phyloP scores from a whole-genome alignment of 1,140 invertebrate genomes.

The Dryas iulia region DNA sequence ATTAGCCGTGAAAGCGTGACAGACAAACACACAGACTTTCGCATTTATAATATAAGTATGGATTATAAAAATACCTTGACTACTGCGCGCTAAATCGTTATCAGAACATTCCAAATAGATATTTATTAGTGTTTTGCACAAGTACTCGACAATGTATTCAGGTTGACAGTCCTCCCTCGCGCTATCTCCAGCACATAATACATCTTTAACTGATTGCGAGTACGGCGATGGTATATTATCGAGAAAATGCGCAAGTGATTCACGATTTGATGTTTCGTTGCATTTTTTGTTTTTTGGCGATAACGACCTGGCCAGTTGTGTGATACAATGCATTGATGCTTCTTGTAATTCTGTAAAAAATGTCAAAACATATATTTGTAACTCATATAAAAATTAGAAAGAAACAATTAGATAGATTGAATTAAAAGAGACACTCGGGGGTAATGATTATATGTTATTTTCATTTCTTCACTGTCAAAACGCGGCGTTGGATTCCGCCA shows the following conservation, averaged over 20 bases:
- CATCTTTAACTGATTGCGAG: slow-evolving; percentile 7
- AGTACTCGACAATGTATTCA: slow-evolving; percentile 57
- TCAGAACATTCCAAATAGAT: slow-evolving; percentile 45
- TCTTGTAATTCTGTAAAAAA: slow-evolving; percentile 56
- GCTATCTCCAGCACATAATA: slow-evolving; percentile 39
- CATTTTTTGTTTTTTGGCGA: slow-evolving; percentile 34
- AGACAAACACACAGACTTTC: no score
- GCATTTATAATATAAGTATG: no score
- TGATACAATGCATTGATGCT: slow-evolving; percentile 51
- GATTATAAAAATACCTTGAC: no score
- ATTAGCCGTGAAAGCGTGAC: no score
- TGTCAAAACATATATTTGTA: not conserved
- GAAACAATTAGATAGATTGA: no score
- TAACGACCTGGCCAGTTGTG: slow-evolving; percentile 48
- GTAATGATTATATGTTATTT: no score
- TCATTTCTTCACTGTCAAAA: no score
- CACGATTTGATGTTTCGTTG: slow-evolving; percentile 42
- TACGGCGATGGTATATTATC: slow-evolving; percentile 46
- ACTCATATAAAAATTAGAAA: no score
- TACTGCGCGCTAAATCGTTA: slow-evolving; percentile 43
- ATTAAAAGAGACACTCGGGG: no score
- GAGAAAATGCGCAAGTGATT: slow-evolving; percentile 43
- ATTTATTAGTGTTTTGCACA: slow-evolving; percentile 53
- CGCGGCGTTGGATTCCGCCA: no score
- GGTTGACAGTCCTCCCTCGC: slow-evolving; percentile 50